Evolutionary conservation across 1,140 invertebrate species (phyloP), one percentile per base, ranked within the genome.

Genomic region (Tachypleus tridentatus): DNA sequence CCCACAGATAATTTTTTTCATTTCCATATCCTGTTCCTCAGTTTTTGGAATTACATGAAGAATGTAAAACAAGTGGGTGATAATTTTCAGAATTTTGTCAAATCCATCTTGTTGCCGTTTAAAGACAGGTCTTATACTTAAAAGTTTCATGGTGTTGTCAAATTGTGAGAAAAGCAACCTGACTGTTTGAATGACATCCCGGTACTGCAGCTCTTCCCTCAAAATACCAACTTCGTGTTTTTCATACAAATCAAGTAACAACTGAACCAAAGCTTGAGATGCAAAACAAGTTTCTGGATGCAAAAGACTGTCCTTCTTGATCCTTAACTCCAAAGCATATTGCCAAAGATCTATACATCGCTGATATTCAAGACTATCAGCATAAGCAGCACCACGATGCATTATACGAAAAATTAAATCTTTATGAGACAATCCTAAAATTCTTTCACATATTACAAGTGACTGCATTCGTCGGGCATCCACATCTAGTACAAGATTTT

Each of bases 321-420:
- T 85, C 68, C 88, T 80, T 61, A 89, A 83, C 75, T 90, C 83
- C 11, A 93, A 78, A 50, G 87, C 86, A 76, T 88, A 84, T 65
- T 81, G 79, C 90, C 90, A 93, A 11, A 93, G 77, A 77, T 91
- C 86, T 65, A 93, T 88, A 75, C 90, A 93, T 61, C 86, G 80
- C 73, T 91, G 87, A 77, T 90, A 88, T 67, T 87, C 83, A 65
- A 89, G 77, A 29, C 87, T 84, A 75, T 94, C 91, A 2, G 88
- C 90, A 78, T 91, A 93, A 0, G 88, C 84, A 4, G 91, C 91
- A 54, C 91, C 91, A 64, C 89, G 47, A 72, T 82, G 84, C 82
- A 85, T 84, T 3, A 84, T 69, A 52, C 88, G 82, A 66, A 89
- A 90, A n/a, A 93, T 82, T 64, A 87, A 88, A 74, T 93, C 89